These are phyloP conservation scores for Prunella strophiata DNA, from an alignment of 2,797 vertebrate species.

Conservation along the genomic window DNA sequence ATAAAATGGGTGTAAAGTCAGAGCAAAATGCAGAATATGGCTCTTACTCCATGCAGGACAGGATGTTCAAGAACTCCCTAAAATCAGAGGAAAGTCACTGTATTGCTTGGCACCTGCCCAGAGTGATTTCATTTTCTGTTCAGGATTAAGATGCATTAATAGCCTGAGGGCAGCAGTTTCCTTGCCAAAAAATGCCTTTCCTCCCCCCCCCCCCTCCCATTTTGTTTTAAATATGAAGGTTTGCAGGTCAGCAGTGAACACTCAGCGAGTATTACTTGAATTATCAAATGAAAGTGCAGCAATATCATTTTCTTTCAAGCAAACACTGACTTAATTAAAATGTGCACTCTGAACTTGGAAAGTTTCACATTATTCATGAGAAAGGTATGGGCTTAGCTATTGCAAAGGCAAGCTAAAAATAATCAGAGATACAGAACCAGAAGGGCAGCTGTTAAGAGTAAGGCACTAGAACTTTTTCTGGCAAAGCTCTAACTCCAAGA, in stretches of 20 bases:
- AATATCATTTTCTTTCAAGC: conserved; percentile 45
- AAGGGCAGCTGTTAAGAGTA: conserved; percentile 26
- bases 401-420: conserved; percentile 64
- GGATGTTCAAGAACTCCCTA: conserved; percentile 24
- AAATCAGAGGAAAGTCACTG: conserved; percentile 69
- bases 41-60: conserved; percentile 12
- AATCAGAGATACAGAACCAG: conserved; percentile 9
- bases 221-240: conserved; percentile 49
- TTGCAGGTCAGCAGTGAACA: conserved; percentile 51
- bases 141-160: conserved; percentile 67
- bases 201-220: neutral
- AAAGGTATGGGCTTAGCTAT: conserved; percentile 4
- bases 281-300: conserved; percentile 50
- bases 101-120: conserved; percentile 71
- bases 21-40: neutral
- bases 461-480: conserved; percentile 26
- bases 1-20: neutral
- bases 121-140: conserved; percentile 76
- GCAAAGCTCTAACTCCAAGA: neutral
- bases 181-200: conserved; percentile 64
- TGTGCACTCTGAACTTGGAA: conserved; percentile 43
- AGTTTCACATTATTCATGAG: conserved; percentile 40
- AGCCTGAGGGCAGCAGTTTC: conserved; percentile 59
- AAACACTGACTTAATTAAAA: conserved; percentile 68
- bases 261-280: conserved; percentile 38